Evolutionary conservation across 1,140 invertebrate genomes (phyloP).

Genomic region (Nixonia krombeini): DNA sequence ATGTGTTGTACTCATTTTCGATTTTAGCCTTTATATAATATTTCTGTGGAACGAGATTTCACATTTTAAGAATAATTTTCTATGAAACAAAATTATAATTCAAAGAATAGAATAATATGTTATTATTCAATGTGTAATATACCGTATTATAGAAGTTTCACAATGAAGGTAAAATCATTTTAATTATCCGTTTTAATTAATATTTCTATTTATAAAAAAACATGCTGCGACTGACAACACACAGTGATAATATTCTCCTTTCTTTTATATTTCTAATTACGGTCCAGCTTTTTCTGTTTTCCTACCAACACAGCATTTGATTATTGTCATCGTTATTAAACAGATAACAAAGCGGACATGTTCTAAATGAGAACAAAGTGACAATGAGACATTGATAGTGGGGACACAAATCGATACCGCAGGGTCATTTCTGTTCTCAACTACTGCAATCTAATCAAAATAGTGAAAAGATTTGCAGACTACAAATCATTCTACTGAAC

Average conservation of each 20-base stretch:
- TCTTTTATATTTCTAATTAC: conserved; percentile 5
- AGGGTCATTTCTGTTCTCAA: conserved; percentile 13
- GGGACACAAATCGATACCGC: conserved; percentile 21
- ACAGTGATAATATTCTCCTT: neutral
- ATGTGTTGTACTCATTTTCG: no score
- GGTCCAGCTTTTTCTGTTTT: neutral
- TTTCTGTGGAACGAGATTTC: no score
- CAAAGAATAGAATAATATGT: no score
- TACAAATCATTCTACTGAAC: neutral
- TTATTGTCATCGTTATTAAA: conserved; percentile 20
- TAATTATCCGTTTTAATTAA: neutral
- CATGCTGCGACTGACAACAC: neutral
- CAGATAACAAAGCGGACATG: conserved; percentile 9
- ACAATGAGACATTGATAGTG: conserved; percentile 20
- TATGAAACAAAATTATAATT: no score
- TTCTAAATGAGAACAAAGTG: conserved; percentile 17
- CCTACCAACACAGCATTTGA: conserved; percentile 3
- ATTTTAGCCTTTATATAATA: no score
- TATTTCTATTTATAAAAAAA: neutral
- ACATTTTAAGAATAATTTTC: no score
- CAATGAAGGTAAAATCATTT: neutral
- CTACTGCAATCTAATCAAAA: neutral
- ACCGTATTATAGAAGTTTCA: neutral
- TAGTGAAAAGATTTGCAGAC: neutral
- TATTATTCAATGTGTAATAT: no score